These are phyloP conservation scores for Vanacampus margaritifer DNA, from an alignment of 2,113 vertebrate genomes.

Conservation along the genomic window DNA sequence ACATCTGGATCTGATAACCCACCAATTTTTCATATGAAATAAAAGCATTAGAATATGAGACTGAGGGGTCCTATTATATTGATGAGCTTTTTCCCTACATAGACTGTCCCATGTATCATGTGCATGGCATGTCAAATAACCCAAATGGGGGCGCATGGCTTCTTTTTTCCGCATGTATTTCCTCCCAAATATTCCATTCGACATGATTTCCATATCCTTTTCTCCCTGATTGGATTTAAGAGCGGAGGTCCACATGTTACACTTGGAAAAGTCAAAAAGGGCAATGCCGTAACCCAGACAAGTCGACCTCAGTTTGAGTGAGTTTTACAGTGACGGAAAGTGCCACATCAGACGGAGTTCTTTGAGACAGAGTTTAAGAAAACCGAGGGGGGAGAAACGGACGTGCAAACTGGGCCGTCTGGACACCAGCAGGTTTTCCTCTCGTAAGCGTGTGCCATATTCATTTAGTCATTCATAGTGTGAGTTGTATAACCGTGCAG, in stretches of 20 bases:
- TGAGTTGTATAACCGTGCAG: conserved; percentile 59
- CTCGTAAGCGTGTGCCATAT: conserved; percentile 31
- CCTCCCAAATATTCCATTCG: conserved; percentile 45
- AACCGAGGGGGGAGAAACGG: conserved; percentile 27
- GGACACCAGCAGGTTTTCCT: conserved; percentile 57
- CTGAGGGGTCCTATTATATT: not conserved
- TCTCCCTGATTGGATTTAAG: conserved; percentile 45
- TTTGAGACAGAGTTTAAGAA: conserved; percentile 19
- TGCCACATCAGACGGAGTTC: conserved; percentile 45
- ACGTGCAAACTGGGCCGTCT: conserved; percentile 60
- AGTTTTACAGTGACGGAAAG: conserved; percentile 67
- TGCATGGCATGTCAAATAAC: not conserved
- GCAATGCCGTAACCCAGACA: conserved; percentile 62
- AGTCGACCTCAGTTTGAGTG: conserved; percentile 44
- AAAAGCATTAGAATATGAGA: not conserved
- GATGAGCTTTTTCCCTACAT: not conserved
- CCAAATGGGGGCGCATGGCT: conserved; percentile 15
- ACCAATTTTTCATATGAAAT: not conserved
- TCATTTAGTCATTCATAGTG: conserved; percentile 58
- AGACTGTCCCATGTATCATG: not conserved
- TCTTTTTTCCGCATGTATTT: conserved; percentile 26
- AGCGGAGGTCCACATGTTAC: conserved; percentile 49
- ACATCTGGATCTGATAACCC: not conserved
- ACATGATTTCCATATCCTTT: conserved; percentile 56
- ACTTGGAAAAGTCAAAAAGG: conserved; percentile 55